Base-by-base conservation (phyloP, 2,113 vertebrate species). In the Brachyhypopomus gauderio region DNA sequence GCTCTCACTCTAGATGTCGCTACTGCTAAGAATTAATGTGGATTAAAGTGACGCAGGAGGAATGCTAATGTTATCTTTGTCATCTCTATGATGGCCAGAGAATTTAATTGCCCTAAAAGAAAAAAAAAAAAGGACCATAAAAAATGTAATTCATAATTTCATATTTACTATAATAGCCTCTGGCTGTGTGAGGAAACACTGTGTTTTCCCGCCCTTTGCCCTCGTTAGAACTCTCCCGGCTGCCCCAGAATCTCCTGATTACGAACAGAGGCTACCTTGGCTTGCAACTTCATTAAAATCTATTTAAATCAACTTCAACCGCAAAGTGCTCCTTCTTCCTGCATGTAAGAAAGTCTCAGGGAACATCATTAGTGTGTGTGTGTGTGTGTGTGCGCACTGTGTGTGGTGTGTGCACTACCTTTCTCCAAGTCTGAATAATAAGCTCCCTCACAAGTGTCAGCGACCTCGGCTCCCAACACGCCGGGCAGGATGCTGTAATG, bases 301-400 rank as follows among this genome's bases (percentile, higher is more conserved):
- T 91, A 93, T 94, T 94, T 92, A 94, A 92, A 94, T 94, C 93
- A 94, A 93, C 92, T 93, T 93, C 92, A 93, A 82, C 85, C 62
- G 85, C 86, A 87, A 92, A 90, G 89, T 89, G 89, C 88, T 91
- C 84, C 87, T 88, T 88, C 90, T 91, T 86, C 81, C 85, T 87
- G 89, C 89, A 88, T 85, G 89, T 90, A 85, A 70, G 83, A 88
- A 88, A 89, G 88, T 93, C 90, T 93, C 90, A 85, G 91, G 90
- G 89, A 94, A 89, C 90, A 92, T 92, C 89, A 92, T 94, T 93
- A 92, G 88, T 85, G 62, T 27, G 79, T 77, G 55, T 83, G 58
- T n/a, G 74, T 60, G 78, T 27, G 45, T 75, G 66, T 75, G 62
- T 74, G 48, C 83, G 77, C 73, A 63, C 73, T 75, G 76, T 83